Evolutionary conservation across 2,888 invertebrate genomes (phyloP), one percentile per base, ranked within the genome.

Genomic region (Cantharis lateralis): DNA sequence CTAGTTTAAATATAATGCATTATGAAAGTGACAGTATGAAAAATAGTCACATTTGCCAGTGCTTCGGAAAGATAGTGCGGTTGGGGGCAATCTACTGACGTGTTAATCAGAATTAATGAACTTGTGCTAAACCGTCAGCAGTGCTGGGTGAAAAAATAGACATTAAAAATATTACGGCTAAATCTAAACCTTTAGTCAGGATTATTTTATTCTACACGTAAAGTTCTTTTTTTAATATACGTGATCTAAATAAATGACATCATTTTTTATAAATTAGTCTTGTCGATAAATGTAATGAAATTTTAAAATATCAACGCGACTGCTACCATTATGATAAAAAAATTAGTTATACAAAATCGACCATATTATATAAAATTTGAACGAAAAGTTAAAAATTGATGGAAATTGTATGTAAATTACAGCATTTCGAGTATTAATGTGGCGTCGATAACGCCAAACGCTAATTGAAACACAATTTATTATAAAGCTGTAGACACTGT

Each of bases 31-130:
- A 86, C 86, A 85, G 85, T 79, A 86, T 86, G 86, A 87, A 86
- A 87, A 86, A 87, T 87, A 84, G 85, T 84, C 85, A 81, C 84
- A 82, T 84, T 83, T 83, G 80, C 79, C 81, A 79, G 78, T 80
- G 75, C 81, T 80, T 79, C 79, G 79, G 82, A 48, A 48, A 48
- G 48, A 82, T 80, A 82, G 80, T 82, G 84, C 81, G 80, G 81
- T 79, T 66, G 16, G 80, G 72, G 80, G 78, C 81, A 81, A 81
- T 80, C 72, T 79, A 80, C 77, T 83, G 85, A 84, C 84, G 83
- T 81, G 82, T 80, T 86, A 85, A 86, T 86, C 85, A 85, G 85
- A 84, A 86, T 85, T 85, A 84, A 85, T 85, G 84, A 82, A 77
- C 78, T 75, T 74, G 24, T 68, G 62, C 76, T 71, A 48, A 70